phyloP scores from a whole-genome alignment of 2,888 invertebrate genomes.

The Spodoptera picta region DNA sequence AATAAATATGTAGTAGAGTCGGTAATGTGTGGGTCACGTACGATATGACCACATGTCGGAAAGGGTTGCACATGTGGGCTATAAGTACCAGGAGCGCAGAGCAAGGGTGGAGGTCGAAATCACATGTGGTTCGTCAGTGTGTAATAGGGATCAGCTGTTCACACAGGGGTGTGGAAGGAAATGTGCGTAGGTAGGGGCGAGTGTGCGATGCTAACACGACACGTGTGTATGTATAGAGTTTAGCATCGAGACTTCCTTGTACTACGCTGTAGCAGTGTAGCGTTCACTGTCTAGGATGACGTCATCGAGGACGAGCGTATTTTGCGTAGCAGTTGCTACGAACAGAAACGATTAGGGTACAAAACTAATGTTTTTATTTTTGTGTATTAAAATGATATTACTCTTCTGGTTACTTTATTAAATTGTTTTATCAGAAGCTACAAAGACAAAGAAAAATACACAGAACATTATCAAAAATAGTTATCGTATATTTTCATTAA shows the following conservation, averaged over 20 bases:
- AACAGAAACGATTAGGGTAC: not conserved
- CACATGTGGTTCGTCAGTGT: slow-evolving; percentile 76
- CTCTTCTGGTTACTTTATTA: too few species aligned
- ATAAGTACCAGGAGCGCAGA: slow-evolving; percentile 82
- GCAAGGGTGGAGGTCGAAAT: slow-evolving; percentile 64
- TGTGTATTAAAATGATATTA: not conserved
- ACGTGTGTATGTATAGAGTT: slow-evolving; percentile 4
- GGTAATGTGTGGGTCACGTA: slow-evolving; percentile 61
- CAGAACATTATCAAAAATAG: too few species aligned
- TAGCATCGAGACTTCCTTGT: slow-evolving; percentile 1
- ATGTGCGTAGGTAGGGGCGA: slow-evolving; percentile 46
- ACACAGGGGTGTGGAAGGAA: slow-evolving; percentile 51
- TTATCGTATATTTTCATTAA: too few species aligned
- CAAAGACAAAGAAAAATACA: too few species aligned
- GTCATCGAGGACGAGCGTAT: slow-evolving; percentile 35
- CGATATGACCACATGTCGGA: slow-evolving; percentile 70
- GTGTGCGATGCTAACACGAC: slow-evolving; percentile 21
- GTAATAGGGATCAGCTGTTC: slow-evolving; percentile 58
- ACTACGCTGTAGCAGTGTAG: slow-evolving; percentile 26
- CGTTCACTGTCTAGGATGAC: slow-evolving; percentile 33
- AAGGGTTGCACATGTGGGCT: slow-evolving; percentile 89
- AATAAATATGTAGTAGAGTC: slow-evolving; percentile 14
- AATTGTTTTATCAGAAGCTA: too few species aligned
- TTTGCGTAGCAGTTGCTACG: slow-evolving; percentile 69
- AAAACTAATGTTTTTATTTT: not conserved